A percentile compares a stretch with the other conserved stretches of the same genome.
Evolutionary conservation across 2,113 vertebrate genomes (phyloP).

Genomic region (Syngnathus floridae): DNA sequence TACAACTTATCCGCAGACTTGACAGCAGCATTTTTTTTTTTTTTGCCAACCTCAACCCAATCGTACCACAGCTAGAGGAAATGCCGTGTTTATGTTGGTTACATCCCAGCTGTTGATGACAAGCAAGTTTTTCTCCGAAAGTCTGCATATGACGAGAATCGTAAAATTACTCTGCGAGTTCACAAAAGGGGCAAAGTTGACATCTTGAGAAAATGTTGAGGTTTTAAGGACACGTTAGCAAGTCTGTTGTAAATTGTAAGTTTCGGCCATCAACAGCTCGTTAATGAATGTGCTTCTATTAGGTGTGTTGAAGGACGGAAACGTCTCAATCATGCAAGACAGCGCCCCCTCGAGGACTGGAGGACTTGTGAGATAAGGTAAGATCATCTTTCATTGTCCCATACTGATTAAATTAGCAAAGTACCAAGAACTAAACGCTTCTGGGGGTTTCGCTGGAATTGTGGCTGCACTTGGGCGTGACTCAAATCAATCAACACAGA

Average conservation of each 20-base stretch:
- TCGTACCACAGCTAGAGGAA: not conserved
- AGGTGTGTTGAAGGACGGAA: no score
- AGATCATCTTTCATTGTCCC: no score
- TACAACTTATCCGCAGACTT: not conserved
- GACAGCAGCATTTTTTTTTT: not conserved
- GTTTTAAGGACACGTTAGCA: no score
- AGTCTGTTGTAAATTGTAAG: no score
- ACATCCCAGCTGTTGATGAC: not conserved
- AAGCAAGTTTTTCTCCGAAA: not conserved
- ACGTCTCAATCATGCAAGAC: no score
- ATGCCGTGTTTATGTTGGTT: not conserved
- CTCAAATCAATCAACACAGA: constrained; percentile 1
- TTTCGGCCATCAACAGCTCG: no score
- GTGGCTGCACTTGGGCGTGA: not conserved
- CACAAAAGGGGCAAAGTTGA: not conserved
- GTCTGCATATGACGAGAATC: not conserved
- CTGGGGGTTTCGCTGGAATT: not conserved
- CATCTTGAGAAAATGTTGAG: not conserved
- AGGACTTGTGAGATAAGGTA: no score
- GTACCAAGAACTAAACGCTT: not conserved
- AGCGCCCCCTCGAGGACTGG: no score
- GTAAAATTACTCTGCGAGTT: not conserved
- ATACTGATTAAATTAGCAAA: not conserved
- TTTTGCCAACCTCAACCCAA: not conserved
- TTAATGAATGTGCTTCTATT: no score